phyloP scores from a whole-genome alignment of 2,797 vertebrate genomes.

The Ctenopoma kingsleyae region DNA sequence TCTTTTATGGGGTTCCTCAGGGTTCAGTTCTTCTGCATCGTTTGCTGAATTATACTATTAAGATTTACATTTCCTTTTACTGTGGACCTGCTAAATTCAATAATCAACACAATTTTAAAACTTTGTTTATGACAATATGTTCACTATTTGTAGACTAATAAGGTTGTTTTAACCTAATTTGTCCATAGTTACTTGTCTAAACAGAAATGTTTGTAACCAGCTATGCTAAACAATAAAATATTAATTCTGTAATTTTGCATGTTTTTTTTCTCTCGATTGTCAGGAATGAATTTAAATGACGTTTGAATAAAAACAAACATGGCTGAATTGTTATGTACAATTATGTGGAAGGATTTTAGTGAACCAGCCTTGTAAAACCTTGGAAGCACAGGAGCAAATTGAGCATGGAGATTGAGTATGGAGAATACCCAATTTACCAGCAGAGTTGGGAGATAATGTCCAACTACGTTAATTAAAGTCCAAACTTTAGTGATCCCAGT shows the following conservation, averaged over 20 bases:
- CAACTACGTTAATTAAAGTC: constrained; percentile 53
- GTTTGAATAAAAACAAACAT: constrained; percentile 13
- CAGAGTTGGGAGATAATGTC: constrained; percentile 27
- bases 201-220: too few species aligned
- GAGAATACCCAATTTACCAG: constrained; percentile 23
- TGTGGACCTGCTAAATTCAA: constrained; percentile 8
- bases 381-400: constrained; percentile 5
- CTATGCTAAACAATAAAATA: too few species aligned
- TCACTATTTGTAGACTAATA: too few species aligned
- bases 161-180: too few species aligned
- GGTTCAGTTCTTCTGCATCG: constrained; percentile 47
- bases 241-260: too few species aligned
- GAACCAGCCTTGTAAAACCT: constrained; percentile 18
- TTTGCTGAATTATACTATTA: constrained; percentile 33
- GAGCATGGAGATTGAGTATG: too few species aligned
- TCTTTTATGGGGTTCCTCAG: constrained; percentile 35
- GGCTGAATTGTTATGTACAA: neutral
- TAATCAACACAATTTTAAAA: constrained; percentile 11
- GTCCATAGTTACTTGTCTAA: too few species aligned
- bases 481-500: constrained; percentile 35
- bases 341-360: constrained; percentile 32
- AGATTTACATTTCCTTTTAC: constrained; percentile 23
- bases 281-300: constrained; percentile 1
- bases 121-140: neutral
- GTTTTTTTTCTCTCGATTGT: neutral